phyloP scores from a whole-genome alignment of 2,113 vertebrate species.

The Mesocricetus auratus region DNA sequence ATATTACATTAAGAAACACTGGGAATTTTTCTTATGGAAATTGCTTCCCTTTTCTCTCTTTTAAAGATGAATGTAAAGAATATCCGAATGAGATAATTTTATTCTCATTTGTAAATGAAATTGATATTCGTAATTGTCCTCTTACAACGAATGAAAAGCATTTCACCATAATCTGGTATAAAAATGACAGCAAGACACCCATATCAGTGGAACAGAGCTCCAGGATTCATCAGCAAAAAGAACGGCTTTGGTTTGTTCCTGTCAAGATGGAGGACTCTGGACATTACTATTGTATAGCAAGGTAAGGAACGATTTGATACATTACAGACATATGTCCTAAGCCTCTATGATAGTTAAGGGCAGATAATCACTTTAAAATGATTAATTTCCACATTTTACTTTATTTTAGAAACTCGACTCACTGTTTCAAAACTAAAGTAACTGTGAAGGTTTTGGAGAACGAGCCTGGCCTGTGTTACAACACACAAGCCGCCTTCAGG shows the following conservation, averaged over 20 bases:
- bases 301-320: conserved; percentile 84
- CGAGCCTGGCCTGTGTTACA: conserved; percentile 84
- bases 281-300: conserved; percentile 87
- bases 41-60: conserved; percentile 17
- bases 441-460: conserved; percentile 83
- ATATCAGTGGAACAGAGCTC: conserved; percentile 74
- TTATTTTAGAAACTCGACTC: conserved; percentile 85
- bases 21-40: neutral
- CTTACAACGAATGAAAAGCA: neutral
- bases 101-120: conserved; percentile 76
- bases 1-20: neutral
- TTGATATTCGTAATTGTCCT: conserved; percentile 55
- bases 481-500: conserved; percentile 66
- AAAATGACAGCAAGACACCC: conserved; percentile 78
- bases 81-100: neutral
- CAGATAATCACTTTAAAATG: neutral
- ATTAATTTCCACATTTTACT: conserved; percentile 51
- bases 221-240: conserved; percentile 84
- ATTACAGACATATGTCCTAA: rapidly evolving
- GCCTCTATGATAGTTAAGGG: neutral
- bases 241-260: conserved; percentile 91
- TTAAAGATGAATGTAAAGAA: conserved; percentile 70
- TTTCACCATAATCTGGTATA: conserved; percentile 90
- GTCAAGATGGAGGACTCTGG: conserved; percentile 86
- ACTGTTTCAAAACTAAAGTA: conserved; percentile 71